Evolutionary conservation across 2,113 vertebrate species (phyloP).

Genomic region (Phasianus colchicus): DNA sequence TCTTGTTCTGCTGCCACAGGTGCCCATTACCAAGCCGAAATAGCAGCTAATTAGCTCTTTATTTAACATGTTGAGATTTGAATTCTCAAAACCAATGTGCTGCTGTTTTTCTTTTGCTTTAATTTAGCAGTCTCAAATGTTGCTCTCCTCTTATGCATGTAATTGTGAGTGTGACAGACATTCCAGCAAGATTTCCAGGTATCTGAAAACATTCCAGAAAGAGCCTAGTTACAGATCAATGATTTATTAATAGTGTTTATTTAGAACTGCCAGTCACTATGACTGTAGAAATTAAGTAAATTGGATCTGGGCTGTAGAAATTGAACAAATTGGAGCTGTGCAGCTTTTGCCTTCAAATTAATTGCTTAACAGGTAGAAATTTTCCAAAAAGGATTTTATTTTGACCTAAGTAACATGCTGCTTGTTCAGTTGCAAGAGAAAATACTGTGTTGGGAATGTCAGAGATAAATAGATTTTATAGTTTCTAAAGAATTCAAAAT

Average conservation of each 20-base stretch:
- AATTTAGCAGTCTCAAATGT: constrained; percentile 27
- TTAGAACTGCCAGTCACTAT: constrained; percentile 79
- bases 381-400: background rate
- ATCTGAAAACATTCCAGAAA: constrained; percentile 41
- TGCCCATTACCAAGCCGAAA: background rate
- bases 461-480: background rate
- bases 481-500: background rate
- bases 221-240: constrained; percentile 75
- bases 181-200: constrained; percentile 62
- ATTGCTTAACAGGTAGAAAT: constrained; percentile 17
- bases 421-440: background rate
- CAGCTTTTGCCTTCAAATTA: constrained; percentile 73
- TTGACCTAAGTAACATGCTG: background rate
- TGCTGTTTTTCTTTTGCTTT: background rate
- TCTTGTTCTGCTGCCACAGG: constrained; percentile 18
- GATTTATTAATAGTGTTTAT: constrained; percentile 84
- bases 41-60: background rate
- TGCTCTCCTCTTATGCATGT: background rate
- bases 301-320: background rate
- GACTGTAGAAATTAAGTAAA: constrained; percentile 62
- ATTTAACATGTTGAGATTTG: background rate
- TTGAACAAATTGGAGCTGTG: constrained; percentile 66
- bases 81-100: background rate
- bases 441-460: background rate
- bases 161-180: constrained; percentile 54